Evolutionary conservation across 2,113 vertebrate genomes (phyloP).

Genomic region (Castor canadensis): DNA sequence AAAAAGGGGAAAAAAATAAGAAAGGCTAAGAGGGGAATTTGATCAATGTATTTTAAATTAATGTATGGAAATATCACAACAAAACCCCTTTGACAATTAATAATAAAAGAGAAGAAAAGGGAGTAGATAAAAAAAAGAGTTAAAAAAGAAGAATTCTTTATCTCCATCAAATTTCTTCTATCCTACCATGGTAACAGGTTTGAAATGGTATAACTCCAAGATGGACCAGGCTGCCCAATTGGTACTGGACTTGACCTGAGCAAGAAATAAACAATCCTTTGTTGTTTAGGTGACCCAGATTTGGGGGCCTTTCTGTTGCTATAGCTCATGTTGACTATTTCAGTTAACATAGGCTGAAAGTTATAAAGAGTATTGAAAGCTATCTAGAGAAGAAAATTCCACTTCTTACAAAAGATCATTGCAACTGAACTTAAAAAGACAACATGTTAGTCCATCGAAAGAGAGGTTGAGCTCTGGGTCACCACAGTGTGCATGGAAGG

Average conservation of each 20-base stretch:
- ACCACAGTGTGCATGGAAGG: fast-evolving
- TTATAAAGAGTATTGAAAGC: not conserved
- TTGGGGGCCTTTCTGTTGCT: not conserved
- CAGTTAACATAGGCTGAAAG: not conserved
- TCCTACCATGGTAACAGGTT: not conserved
- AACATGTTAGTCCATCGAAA: not conserved
- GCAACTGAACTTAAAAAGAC: not conserved
- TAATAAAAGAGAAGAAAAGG: too few relatives aligned
- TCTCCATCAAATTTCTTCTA: not conserved
- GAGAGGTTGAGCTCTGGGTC: not conserved
- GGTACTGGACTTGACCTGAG: not conserved
- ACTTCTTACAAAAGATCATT: not conserved
- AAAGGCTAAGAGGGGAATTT: too few relatives aligned
- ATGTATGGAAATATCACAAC: too few relatives aligned
- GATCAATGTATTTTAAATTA: too few relatives aligned
- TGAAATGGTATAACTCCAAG: not conserved
- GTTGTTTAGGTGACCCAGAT: not conserved
- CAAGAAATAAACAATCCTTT: not conserved
- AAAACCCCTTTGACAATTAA: too few relatives aligned
- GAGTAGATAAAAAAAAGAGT: too few relatives aligned
- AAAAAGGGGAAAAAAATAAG: too few relatives aligned
- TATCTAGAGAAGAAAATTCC: not conserved
- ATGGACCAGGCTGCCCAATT: not conserved
- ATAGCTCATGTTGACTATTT: not conserved
- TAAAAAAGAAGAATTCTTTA: too few relatives aligned